Evolutionary conservation across 35 echinoderm and acorn worm species (phyloP).

Genomic region (Ptychodera flava): DNA sequence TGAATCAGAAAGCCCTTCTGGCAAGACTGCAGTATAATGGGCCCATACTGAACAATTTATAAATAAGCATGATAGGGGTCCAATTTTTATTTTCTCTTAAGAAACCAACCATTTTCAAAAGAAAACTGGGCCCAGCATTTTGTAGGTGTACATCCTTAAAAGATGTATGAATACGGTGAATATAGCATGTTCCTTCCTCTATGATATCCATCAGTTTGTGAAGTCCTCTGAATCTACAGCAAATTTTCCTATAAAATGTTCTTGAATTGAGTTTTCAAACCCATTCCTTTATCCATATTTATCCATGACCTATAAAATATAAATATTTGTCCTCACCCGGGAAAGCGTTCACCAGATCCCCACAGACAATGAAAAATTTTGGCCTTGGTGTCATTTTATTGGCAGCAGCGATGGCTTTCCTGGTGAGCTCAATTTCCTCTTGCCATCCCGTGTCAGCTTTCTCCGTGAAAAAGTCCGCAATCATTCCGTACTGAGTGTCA

Average conservation of each 20-base stretch:
- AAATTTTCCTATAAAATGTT: not conserved
- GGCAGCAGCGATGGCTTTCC: slow-evolving; percentile 50
- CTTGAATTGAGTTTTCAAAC: not conserved
- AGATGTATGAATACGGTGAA: not conserved
- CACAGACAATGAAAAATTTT: slow-evolving; percentile 84
- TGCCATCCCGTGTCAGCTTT: slow-evolving; percentile 36
- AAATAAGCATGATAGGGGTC: too few relatives aligned
- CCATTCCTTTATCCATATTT: not conserved
- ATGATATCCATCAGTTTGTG: not conserved
- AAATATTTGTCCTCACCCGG: slow-evolving; percentile 47
- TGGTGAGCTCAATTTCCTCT: slow-evolving; percentile 62
- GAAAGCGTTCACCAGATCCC: slow-evolving; percentile 80
- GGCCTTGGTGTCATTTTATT: slow-evolving; percentile 86
- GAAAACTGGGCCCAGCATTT: too few relatives aligned
- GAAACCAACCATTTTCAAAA: too few relatives aligned
- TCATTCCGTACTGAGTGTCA: slow-evolving; percentile 92
- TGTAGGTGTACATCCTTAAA: too few relatives aligned
- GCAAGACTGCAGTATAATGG: too few relatives aligned
- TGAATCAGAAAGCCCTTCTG: too few relatives aligned
- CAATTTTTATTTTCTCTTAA: too few relatives aligned
- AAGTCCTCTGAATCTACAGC: not conserved
- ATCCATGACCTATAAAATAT: too few relatives aligned
- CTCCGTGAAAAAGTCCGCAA: slow-evolving; percentile 32
- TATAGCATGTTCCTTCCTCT: not conserved
- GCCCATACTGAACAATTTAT: too few relatives aligned